Conservation (phyloP, 2,113 vertebrate genomes). For the Tricholaema leucomelas region DNA sequence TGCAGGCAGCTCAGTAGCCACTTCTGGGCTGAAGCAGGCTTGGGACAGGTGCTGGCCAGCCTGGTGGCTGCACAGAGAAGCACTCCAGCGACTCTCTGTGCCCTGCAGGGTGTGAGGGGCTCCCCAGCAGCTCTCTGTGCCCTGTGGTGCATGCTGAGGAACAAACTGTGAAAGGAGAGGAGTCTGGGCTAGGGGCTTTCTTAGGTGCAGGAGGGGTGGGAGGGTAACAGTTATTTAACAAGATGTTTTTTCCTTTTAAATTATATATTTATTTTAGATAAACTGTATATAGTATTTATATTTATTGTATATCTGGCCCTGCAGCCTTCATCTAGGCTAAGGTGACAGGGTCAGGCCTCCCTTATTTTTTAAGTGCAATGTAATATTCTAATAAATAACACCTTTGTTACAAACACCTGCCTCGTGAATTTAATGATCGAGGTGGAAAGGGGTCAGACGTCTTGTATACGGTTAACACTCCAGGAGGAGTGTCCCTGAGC, state of each 20-base stretch:
- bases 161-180: constrained; percentile 78
- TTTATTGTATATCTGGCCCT: constrained; percentile 73
- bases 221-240: constrained; percentile 75
- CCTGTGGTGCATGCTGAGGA: neutral
- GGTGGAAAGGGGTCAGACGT: neutral
- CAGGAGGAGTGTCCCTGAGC: no score
- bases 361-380: constrained; percentile 68
- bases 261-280: constrained; percentile 86
- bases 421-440: neutral
- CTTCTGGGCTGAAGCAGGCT: neutral
- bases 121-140: neutral
- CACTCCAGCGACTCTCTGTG: neutral
- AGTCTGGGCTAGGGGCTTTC: constrained; percentile 70
- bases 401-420: constrained; percentile 50
- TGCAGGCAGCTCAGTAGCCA: neutral
- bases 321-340: neutral
- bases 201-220: constrained; percentile 28
- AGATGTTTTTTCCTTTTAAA: constrained; percentile 81
- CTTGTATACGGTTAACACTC: no score
- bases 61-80: neutral
- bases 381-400: constrained; percentile 75
- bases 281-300: constrained; percentile 86
- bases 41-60: neutral
- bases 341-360: neutral
- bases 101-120: neutral